phyloP scores from a whole-genome alignment of 1,140 invertebrate genomes.

The Sipha flava region DNA sequence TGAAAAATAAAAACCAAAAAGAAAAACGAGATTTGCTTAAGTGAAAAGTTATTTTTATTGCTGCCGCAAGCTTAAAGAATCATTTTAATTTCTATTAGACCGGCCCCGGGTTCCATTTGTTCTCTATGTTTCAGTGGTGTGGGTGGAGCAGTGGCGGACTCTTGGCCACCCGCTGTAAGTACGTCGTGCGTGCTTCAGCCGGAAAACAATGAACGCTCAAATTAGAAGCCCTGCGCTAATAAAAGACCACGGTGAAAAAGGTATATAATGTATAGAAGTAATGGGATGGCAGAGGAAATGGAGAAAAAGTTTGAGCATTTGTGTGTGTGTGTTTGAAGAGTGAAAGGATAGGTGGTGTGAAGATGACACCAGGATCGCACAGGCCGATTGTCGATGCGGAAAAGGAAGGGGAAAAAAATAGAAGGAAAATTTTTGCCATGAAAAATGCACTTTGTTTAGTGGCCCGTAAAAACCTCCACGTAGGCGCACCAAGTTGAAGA shows the following conservation, averaged over 20 bases:
- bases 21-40: constrained; percentile 31
- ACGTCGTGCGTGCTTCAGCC: no score
- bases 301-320: not conserved
- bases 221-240: not conserved
- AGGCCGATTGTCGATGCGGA: not conserved
- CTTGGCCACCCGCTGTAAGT: no score
- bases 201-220: not conserved
- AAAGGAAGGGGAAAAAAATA: not conserved
- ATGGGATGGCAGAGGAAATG: not conserved
- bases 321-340: not conserved
- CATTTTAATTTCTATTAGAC: constrained; percentile 30
- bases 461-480: constrained; percentile 22
- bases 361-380: no score
- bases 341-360: not conserved
- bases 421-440: constrained; percentile 1
- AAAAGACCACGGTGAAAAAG: not conserved
- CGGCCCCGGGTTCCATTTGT: not conserved
- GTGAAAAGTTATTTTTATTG: constrained; percentile 24
- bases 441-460: constrained; percentile 27
- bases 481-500: not conserved
- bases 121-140: not conserved
- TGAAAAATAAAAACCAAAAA: not conserved
- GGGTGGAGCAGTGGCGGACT: not conserved
- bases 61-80: constrained; percentile 18
- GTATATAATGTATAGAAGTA: no score